These are phyloP conservation scores for Caenorhabditis zanzibari DNA, from an alignment of 2,888 invertebrate genomes.

Conservation along the genomic window DNA sequence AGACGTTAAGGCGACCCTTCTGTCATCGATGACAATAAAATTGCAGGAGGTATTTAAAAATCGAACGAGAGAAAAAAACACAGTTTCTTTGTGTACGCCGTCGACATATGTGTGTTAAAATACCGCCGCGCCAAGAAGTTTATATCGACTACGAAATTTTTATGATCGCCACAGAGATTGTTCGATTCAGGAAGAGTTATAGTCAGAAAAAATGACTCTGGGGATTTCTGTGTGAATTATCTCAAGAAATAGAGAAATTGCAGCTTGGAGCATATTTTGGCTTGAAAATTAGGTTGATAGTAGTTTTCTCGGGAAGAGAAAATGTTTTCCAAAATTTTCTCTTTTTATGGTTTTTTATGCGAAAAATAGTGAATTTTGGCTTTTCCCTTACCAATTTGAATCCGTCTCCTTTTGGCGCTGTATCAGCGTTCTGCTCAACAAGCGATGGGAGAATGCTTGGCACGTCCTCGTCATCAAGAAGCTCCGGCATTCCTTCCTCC, in stretches of 20 bases:
- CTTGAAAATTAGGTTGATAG: too few species aligned
- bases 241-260: too few species aligned
- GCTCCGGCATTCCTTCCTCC: conserved; percentile 75
- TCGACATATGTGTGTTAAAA: conserved; percentile 3
- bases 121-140: conserved; percentile 8
- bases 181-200: not conserved
- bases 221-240: too few species aligned
- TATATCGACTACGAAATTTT: conserved; percentile 25
- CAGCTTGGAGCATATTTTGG: too few species aligned
- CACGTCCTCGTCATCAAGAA: conserved; percentile 69
- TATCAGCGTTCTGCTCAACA: conserved; percentile 68
- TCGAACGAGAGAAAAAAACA: conserved; percentile 17
- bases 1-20: conserved; percentile 21
- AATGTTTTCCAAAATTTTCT: too few species aligned
- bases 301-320: too few species aligned
- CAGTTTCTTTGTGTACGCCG: conserved; percentile 34
- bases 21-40: conserved; percentile 13
- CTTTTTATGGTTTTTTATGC: too few species aligned
- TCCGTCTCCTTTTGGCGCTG: conserved; percentile 45
- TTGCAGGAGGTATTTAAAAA: conserved; percentile 39
- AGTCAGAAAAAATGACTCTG: too few species aligned
- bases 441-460: conserved; percentile 69
- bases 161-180: not conserved
- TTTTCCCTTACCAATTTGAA: conserved; percentile 59
- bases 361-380: not conserved